Evolutionary conservation across 2,113 vertebrate species (phyloP), one percentile per base, ranked within the genome.

Genomic region (Lasiurus cinereus): DNA sequence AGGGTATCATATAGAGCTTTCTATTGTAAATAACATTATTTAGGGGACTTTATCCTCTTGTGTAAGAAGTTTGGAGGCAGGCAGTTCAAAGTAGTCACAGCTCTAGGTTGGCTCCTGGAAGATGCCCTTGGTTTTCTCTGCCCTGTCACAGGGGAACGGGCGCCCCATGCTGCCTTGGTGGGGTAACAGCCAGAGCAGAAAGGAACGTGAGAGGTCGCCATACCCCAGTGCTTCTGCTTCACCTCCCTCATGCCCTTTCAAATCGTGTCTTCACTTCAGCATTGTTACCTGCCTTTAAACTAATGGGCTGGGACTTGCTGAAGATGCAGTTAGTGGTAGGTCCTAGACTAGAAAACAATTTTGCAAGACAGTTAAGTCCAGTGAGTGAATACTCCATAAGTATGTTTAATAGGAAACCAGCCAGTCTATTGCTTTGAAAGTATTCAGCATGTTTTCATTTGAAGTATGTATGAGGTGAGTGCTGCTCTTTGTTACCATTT

Each of bases 241-340:
- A 7, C 24, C 21, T 16, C 43, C 52, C 56, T 2, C 18, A n/a
- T 13, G 15, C n/a, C 66, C 14, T 48, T 19, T 39, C 43, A 50
- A 72, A 29, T 69, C n/a, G 39, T 76, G 59, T 39, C 94, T 94
- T 52, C 24, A 21, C 15, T 80, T 94, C 59, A 50, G 70, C 87
- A 14, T 46, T 72, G n/a, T 83, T 91, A 86, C 48, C 78, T 89
- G 13, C 64, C 36, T 96, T 83, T 76, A 80, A 31, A 64, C 59
- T 6, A 82, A 67, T 31, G 69, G 90, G 14, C 72, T 10, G 8
- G 24, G 33, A 12, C 87, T 92, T 73, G 84, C 84, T 64, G 54
- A 88, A 50, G 66, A 62, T 52, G 50, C 12, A 36, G 39, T 73
- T 59, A 39, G 79, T 78, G 73, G 66, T 43, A 74, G 72, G 64